These are phyloP conservation scores for Lasioglossum morio DNA, from an alignment of 2,888 invertebrate genomes.

Conservation along the genomic window DNA sequence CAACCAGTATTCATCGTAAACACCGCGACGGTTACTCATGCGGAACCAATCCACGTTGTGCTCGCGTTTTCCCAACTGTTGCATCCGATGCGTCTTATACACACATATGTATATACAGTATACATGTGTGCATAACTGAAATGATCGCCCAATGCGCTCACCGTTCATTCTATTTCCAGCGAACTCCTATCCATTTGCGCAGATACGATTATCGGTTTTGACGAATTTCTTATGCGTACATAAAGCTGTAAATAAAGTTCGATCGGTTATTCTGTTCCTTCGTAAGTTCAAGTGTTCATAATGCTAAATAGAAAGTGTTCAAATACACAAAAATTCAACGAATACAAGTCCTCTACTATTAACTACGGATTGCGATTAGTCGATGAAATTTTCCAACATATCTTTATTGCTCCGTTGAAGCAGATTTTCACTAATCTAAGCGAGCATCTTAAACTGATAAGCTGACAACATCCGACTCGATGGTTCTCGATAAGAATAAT, in stretches of 20 bases:
- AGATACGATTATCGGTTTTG: not conserved
- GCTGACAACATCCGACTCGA: not conserved
- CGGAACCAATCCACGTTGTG: conserved; percentile 16
- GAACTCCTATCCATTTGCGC: not conserved
- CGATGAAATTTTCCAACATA: not conserved
- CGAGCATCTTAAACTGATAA: not conserved
- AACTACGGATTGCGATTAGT: not conserved
- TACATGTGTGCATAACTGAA: not conserved
- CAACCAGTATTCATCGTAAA: not conserved
- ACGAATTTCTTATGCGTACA: conserved; percentile 3
- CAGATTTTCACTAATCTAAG: not conserved
- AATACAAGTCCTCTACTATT: not conserved
- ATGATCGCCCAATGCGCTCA: conserved; percentile 14
- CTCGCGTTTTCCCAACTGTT: conserved; percentile 54
- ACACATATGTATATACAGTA: too few relatives aligned
- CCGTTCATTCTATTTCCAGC: conserved; percentile 47
- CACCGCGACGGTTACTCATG: not conserved
- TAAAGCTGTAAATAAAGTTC: too few relatives aligned
- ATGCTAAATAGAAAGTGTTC: too few relatives aligned
- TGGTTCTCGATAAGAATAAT: not conserved
- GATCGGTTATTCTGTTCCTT: too few relatives aligned
- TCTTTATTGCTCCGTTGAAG: not conserved
- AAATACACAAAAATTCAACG: not conserved
- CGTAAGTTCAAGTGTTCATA: too few relatives aligned
- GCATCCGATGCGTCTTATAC: conserved; percentile 27